Evolutionary conservation across 2,888 invertebrate genomes (phyloP).

Genomic region (Amitus sp.): DNA sequence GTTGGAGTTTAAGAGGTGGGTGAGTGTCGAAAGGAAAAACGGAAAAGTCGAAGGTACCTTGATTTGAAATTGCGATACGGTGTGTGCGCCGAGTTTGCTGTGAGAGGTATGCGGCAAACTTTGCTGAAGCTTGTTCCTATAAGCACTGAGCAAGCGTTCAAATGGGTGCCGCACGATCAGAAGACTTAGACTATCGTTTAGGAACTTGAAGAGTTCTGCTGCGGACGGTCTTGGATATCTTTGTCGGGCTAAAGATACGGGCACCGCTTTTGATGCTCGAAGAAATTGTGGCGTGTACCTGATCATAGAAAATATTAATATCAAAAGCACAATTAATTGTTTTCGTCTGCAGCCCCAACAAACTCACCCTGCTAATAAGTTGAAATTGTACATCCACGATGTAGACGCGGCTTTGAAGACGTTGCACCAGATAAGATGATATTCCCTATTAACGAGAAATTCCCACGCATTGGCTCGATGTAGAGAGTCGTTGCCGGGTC

Average conservation of each 20-base stretch:
- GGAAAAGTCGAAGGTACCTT: no score
- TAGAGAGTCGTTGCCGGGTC: constrained; percentile 69
- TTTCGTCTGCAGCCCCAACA: not conserved
- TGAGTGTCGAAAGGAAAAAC: no score
- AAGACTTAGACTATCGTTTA: constrained; percentile 82
- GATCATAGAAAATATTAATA: no score
- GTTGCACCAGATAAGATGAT: constrained; percentile 85
- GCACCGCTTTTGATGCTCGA: constrained; percentile 80
- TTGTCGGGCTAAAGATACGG: constrained; percentile 80
- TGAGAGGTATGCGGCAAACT: constrained; percentile 85
- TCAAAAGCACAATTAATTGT: not conserved
- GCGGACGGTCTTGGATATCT: constrained; percentile 82
- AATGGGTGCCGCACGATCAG: constrained; percentile 85
- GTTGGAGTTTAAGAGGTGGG: no score
- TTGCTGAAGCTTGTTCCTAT: constrained; percentile 85
- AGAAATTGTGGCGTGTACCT: constrained; percentile 80
- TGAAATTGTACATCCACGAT: constrained; percentile 93
- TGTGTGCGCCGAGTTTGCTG: constrained; percentile 81
- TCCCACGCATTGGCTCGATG: constrained; percentile 86
- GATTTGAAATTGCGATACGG: constrained; percentile 77
- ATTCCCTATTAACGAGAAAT: constrained; percentile 82
- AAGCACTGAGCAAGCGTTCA: constrained; percentile 82
- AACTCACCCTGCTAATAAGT: constrained; percentile 78
- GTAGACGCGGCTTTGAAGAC: constrained; percentile 85
- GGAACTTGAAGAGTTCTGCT: constrained; percentile 76